These are phyloP conservation scores for Drosophila ustulata DNA, from an alignment of 2,888 invertebrate genomes.

Conservation along the genomic window DNA sequence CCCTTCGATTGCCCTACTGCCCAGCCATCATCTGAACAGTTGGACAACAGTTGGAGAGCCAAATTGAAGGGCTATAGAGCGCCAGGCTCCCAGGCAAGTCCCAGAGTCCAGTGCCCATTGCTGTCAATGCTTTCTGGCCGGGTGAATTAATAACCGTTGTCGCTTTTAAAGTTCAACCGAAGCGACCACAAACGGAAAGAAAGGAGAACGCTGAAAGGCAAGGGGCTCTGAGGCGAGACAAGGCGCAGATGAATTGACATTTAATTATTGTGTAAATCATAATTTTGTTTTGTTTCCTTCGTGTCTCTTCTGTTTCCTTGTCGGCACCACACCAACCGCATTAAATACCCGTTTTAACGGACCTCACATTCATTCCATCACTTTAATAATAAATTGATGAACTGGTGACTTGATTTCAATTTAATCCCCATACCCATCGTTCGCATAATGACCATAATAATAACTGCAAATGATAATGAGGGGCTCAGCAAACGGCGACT, in stretches of 20 bases:
- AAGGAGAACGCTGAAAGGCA: background rate
- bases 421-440: constrained; percentile 18
- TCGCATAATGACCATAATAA: constrained; percentile 4
- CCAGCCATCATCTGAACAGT: constrained; percentile 1
- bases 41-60: constrained; percentile 36
- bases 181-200: constrained; percentile 37
- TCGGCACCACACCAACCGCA: constrained; percentile 42
- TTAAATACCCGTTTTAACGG: constrained; percentile 65
- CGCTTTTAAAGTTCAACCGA: constrained; percentile 57
- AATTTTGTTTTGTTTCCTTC: constrained; percentile 48
- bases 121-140: constrained; percentile 15
- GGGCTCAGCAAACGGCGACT: background rate
- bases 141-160: constrained; percentile 71
- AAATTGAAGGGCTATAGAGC: constrained; percentile 35
- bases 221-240: constrained; percentile 21
- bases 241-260: constrained; percentile 71
- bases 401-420: constrained; percentile 49
- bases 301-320: constrained; percentile 4
- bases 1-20: background rate
- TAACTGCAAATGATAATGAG: constrained; percentile 7
- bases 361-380: constrained; percentile 43
- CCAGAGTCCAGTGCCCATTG: background rate
- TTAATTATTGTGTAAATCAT: constrained; percentile 76
- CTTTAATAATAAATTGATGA: constrained; percentile 38
- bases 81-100: constrained; percentile 37